Percentiles rank a stretch among this genome's conserved stretches.
These are phyloP conservation scores for Pyrrhia umbra DNA, from an alignment of 2,888 invertebrate species.

Conservation along the genomic window DNA sequence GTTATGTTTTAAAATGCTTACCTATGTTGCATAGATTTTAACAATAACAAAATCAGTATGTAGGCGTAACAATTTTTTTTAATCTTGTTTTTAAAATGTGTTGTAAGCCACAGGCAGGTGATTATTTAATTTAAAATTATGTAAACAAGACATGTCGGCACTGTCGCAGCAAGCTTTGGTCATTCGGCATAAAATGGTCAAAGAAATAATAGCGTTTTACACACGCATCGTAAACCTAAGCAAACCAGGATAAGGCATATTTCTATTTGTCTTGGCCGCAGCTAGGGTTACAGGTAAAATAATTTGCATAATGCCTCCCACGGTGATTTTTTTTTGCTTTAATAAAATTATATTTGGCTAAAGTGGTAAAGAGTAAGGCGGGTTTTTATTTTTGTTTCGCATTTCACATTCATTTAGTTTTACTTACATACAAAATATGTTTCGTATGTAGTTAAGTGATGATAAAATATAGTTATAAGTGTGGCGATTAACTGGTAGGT, in stretches of 20 bases:
- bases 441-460: too few species aligned
- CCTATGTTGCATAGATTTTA: not conserved
- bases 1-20: too few species aligned
- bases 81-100: slow-evolving; percentile 1
- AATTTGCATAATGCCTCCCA: slow-evolving; percentile 90
- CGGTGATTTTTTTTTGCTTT: slow-evolving; percentile 77
- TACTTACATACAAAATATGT: too few species aligned
- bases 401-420: not conserved
- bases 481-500: too few species aligned
- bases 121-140: slow-evolving; percentile 35
- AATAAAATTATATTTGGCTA: slow-evolving; percentile 62
- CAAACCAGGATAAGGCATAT: slow-evolving; percentile 83
- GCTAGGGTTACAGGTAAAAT: slow-evolving; percentile 85
- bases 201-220: slow-evolving; percentile 86
- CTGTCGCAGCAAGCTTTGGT: slow-evolving; percentile 65
- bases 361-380: not conserved
- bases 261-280: slow-evolving; percentile 82
- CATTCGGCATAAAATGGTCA: slow-evolving; percentile 81
- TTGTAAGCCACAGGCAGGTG: slow-evolving; percentile 17
- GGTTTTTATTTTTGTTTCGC: not conserved
- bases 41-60: not conserved
- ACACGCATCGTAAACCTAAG: slow-evolving; percentile 87
- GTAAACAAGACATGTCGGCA: slow-evolving; percentile 61
- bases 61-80: not conserved
- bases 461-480: too few species aligned